Evolutionary conservation across 2,888 invertebrate species (phyloP).

Genomic region (Lagria hirta): DNA sequence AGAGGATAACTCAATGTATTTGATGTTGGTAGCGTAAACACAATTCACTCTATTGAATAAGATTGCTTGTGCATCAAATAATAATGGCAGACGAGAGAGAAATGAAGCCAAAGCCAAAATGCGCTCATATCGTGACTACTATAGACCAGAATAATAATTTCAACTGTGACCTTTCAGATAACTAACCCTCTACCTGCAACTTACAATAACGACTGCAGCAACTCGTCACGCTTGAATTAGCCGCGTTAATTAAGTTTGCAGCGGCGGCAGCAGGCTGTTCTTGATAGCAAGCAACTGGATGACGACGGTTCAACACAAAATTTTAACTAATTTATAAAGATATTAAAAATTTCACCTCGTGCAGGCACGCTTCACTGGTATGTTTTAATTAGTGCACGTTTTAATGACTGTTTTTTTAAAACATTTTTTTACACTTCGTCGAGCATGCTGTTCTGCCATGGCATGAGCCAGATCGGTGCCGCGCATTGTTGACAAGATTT

Average conservation of each 20-base stretch:
- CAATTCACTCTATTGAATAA: no score
- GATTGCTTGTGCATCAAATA: no score
- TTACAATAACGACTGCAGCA: conserved; percentile 30
- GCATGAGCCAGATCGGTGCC: no score
- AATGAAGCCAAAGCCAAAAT: no score
- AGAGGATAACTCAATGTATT: no score
- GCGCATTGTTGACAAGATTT: no score
- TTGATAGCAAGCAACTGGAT: conserved; percentile 23
- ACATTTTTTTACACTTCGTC: conserved; percentile 8
- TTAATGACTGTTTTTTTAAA: conserved; percentile 6
- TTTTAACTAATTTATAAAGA: conserved; percentile 27
- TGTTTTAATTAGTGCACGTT: conserved; percentile 20
- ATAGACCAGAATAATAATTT: no score
- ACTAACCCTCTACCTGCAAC: conserved; percentile 27
- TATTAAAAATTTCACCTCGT: conserved; percentile 25
- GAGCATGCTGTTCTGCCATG: conserved; percentile 3
- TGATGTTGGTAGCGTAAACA: no score
- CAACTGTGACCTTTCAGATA: conserved; percentile 19
- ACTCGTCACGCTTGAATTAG: conserved; percentile 27
- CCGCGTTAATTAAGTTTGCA: conserved; percentile 30
- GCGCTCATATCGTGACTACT: conserved; percentile 16
- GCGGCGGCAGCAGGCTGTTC: conserved; percentile 15
- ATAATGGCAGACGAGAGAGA: no score
- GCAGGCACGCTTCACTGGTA: conserved; percentile 16
- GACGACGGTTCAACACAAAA: conserved; percentile 27